phyloP scores from a whole-genome alignment of 2,113 vertebrate genomes.

The Muntiacus muntjak region DNA sequence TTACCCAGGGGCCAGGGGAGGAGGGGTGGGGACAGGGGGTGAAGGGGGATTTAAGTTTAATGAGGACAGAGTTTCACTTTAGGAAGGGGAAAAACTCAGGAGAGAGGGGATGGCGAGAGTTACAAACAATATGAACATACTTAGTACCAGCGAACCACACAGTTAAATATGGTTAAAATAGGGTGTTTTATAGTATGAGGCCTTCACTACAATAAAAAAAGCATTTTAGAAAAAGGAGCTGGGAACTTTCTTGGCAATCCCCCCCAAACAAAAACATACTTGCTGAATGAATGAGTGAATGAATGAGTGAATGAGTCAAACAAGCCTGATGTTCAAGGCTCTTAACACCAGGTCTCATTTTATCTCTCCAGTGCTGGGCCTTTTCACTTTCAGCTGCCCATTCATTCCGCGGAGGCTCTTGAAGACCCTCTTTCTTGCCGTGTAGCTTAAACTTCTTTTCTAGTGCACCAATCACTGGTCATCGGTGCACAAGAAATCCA shows the following conservation, averaged over 20 bases:
- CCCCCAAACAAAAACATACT: neutral
- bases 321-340: neutral
- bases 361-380: neutral
- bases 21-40: neutral
- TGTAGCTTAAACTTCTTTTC: neutral
- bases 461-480: neutral
- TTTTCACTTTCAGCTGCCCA: neutral
- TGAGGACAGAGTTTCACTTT: neutral
- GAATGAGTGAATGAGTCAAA: neutral
- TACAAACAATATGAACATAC: neutral
- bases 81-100: neutral
- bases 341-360: neutral
- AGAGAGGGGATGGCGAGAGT: neutral
- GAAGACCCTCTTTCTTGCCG: neutral
- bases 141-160: neutral
- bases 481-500: neutral
- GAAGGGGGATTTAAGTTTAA: neutral
- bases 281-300: neutral
- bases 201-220: neutral
- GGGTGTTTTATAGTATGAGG: neutral
- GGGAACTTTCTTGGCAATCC: neutral
- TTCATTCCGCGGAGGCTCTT: neutral
- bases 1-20: neutral
- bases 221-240: neutral
- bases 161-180: neutral